A percentile compares a stretch with the other conserved stretches of the same genome.
These are phyloP conservation scores for Anhinga rufa DNA, from an alignment of 2,113 vertebrate species.

Conservation along the genomic window DNA sequence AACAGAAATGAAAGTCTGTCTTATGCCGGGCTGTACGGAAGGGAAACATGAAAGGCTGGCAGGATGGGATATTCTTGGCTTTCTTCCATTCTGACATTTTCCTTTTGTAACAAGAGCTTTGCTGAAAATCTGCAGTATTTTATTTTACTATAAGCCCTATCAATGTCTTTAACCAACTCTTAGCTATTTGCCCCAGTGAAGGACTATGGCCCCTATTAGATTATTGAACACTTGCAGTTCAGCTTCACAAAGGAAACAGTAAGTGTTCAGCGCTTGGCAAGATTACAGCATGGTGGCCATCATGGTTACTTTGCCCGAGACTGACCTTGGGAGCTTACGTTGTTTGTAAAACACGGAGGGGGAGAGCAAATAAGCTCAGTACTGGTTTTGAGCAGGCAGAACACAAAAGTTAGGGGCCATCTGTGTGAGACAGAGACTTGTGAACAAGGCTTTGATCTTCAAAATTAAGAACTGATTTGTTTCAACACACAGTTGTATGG, in stretches of 20 bases:
- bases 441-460: neutral
- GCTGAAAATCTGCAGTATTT: neutral
- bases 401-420: neutral
- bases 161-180: neutral
- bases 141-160: neutral
- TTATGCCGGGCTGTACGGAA: neutral
- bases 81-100: neutral
- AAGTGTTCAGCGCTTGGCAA: neutral
- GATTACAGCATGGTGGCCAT: neutral
- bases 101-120: neutral
- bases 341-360: neutral
- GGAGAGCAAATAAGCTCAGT: neutral
- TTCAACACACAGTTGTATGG: neutral
- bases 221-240: neutral
- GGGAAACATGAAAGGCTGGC: neutral
- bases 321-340: neutral
- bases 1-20: neutral
- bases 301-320: neutral
- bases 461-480: neutral
- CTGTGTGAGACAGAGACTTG: neutral
- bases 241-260: neutral
- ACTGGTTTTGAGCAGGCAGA: neutral
- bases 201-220: neutral
- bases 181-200: neutral
- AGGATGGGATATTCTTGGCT: neutral